These are phyloP conservation scores for Andrena haemorrhoa DNA, from an alignment of 2,888 invertebrate species.

Conservation along the genomic window DNA sequence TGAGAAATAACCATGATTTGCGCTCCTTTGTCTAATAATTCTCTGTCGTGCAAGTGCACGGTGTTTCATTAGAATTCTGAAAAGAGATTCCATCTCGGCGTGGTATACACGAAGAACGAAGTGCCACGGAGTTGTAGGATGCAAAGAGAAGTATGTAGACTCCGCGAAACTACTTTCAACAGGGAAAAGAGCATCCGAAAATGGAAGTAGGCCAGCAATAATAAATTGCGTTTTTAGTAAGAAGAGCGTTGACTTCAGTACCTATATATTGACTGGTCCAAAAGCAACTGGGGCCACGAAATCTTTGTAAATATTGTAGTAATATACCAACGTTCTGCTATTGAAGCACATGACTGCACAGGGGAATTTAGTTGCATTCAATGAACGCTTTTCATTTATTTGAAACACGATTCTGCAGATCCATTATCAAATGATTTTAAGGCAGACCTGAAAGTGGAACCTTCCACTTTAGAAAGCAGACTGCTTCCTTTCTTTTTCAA, in stretches of 20 bases:
- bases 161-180: constrained; percentile 36
- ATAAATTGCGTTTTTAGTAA: constrained; percentile 46
- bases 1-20: constrained; percentile 11
- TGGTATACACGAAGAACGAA: constrained; percentile 42
- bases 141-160: constrained; percentile 32
- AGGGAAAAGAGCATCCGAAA: constrained; percentile 13
- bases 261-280: constrained; percentile 22
- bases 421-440: too few species aligned
- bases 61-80: constrained; percentile 51
- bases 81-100: constrained; percentile 28
- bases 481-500: too few species aligned
- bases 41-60: neutral
- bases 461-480: too few species aligned
- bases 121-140: constrained; percentile 15
- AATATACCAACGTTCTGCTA: neutral
- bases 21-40: constrained; percentile 17
- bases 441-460: too few species aligned
- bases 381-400: too few species aligned
- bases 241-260: constrained; percentile 20
- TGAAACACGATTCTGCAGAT: too few species aligned
- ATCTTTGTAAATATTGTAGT: constrained; percentile 12
- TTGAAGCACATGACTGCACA: neutral
- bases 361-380: too few species aligned
- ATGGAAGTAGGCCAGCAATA: constrained; percentile 51
- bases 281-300: constrained; percentile 3